phyloP scores from a whole-genome alignment of 2,888 invertebrate species.

The Eupeodes latifasciatus region DNA sequence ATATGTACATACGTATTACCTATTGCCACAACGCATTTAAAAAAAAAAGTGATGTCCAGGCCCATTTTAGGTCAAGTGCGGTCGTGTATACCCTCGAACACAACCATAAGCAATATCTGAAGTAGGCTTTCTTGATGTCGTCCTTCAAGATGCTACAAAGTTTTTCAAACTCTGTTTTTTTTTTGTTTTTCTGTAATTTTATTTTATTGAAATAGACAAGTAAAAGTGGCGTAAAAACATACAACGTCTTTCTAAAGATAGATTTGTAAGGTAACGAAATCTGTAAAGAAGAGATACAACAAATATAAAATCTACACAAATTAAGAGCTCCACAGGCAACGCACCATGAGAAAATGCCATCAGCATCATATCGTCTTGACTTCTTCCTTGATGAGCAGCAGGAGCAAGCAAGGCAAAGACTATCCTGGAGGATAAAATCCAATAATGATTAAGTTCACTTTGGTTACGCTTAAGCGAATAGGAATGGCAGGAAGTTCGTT shows the following conservation, averaged over 20 bases:
- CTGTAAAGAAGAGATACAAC: constrained; percentile 10
- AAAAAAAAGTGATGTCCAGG: too few species aligned
- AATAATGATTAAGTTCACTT: constrained; percentile 68
- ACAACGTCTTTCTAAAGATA: constrained; percentile 24
- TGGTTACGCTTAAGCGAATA: constrained; percentile 37
- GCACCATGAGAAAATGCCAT: constrained; percentile 34
- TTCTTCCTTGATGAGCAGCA: constrained; percentile 39
- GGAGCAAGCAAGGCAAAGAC: background rate
- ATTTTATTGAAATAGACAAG: constrained; percentile 15
- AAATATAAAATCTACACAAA: constrained; percentile 42
- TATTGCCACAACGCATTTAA: too few species aligned
- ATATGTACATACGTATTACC: too few species aligned
- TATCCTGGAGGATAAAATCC: constrained; percentile 65
- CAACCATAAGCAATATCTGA: background rate
- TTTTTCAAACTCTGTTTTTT: constrained; percentile 1
- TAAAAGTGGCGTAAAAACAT: constrained; percentile 14
- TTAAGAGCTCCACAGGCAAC: constrained; percentile 55
- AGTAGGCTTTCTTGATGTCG: background rate
- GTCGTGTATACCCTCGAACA: background rate
- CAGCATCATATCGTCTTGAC: background rate
- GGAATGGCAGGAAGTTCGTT: background rate
- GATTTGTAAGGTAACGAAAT: constrained; percentile 15
- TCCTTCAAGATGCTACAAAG: constrained; percentile 4
- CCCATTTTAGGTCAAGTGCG: background rate
- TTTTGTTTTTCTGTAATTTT: background rate